Evolutionary conservation across 2,888 invertebrate genomes (phyloP).

Genomic region (Lysandra bellargus): DNA sequence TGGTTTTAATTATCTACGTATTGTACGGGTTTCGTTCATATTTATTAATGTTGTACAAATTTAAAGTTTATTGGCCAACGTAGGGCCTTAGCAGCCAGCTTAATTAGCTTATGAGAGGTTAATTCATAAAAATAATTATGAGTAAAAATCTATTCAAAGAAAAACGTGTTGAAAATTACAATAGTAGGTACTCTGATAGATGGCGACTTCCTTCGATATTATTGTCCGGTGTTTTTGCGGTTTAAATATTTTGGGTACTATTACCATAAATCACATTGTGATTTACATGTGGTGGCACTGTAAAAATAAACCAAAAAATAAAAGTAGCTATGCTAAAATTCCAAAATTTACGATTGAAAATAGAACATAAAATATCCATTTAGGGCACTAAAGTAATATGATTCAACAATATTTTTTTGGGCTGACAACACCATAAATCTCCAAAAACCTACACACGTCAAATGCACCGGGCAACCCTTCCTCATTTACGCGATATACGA

Average conservation of each 20-base stretch:
- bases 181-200: too few relatives aligned
- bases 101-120: too few relatives aligned
- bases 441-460: slow-evolving; percentile 55
- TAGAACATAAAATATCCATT: background rate
- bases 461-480: slow-evolving; percentile 60
- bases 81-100: too few relatives aligned
- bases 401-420: slow-evolving; percentile 33
- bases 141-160: too few relatives aligned
- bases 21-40: slow-evolving; percentile 26
- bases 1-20: slow-evolving; percentile 39
- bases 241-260: too few relatives aligned
- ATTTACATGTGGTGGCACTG: background rate
- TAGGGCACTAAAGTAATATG: slow-evolving; percentile 18
- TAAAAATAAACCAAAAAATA: background rate
- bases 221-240: too few relatives aligned
- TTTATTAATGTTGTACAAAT: background rate
- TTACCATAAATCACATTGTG: background rate
- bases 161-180: too few relatives aligned
- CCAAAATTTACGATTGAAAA: background rate
- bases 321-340: background rate
- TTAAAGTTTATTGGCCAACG: background rate
- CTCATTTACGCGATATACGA: slow-evolving; percentile 61
- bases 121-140: too few relatives aligned
- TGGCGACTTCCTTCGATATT: too few relatives aligned
- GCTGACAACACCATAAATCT: slow-evolving; percentile 45